These are phyloP conservation scores for Hofmannophila pseudospretella DNA, from an alignment of 2,888 invertebrate genomes.

Conservation along the genomic window DNA sequence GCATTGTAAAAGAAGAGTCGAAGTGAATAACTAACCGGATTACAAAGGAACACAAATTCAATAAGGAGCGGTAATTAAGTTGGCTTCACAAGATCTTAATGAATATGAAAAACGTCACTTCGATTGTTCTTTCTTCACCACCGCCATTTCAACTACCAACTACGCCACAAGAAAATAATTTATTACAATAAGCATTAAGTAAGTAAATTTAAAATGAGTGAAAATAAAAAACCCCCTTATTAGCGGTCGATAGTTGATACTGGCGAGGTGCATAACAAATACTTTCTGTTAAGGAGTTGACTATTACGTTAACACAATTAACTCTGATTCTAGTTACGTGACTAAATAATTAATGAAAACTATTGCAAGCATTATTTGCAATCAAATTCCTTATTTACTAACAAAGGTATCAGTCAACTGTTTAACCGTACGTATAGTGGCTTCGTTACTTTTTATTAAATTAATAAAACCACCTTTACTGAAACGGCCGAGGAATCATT, in stretches of 20 bases:
- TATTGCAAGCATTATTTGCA: background rate
- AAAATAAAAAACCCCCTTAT: conserved; percentile 57
- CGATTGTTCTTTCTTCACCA: conserved; percentile 62
- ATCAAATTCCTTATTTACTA: background rate
- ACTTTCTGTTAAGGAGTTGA: conserved; percentile 54
- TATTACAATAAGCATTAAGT: conserved; percentile 43
- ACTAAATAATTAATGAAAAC: background rate
- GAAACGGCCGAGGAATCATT: conserved; percentile 52
- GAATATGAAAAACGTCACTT: conserved; percentile 32
- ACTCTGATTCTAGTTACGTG: background rate
- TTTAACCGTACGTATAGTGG: conserved; percentile 53
- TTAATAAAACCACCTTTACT: conserved; percentile 55
- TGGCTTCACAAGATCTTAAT: conserved; percentile 2
- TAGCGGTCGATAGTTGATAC: conserved; percentile 71
- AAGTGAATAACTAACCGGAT: conserved; percentile 38
- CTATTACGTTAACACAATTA: conserved; percentile 10
- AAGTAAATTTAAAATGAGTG: conserved; percentile 41
- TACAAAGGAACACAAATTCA: conserved; percentile 11
- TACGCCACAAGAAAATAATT: conserved; percentile 52
- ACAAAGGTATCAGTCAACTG: conserved; percentile 43
- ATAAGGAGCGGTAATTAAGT: conserved; percentile 9
- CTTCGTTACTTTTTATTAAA: conserved; percentile 63
- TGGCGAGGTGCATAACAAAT: conserved; percentile 51
- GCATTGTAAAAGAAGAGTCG: conserved; percentile 57
- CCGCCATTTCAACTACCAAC: conserved; percentile 72